Conservation (phyloP, 2,888 invertebrate genomes). For the Andrena chrysosceles region DNA sequence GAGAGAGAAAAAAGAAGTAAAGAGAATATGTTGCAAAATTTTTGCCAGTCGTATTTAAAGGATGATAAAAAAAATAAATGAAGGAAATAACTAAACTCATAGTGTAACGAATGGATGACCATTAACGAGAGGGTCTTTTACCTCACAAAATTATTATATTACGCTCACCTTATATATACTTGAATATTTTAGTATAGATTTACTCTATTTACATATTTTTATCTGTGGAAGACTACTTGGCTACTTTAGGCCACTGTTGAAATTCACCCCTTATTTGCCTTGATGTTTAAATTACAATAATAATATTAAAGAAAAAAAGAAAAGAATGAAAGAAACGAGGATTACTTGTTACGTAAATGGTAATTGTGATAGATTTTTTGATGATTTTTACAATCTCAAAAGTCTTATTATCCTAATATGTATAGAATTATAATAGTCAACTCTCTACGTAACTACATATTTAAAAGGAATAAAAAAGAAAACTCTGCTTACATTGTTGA, state of each 20-base stretch:
- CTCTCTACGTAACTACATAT: slow-evolving; percentile 82
- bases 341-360: slow-evolving; percentile 85
- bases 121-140: slow-evolving; percentile 82
- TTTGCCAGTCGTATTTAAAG: slow-evolving; percentile 77
- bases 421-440: slow-evolving; percentile 85
- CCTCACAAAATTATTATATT: slow-evolving; percentile 84
- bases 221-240: slow-evolving; percentile 85
- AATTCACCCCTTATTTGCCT: slow-evolving; percentile 86
- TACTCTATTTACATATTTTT: slow-evolving; percentile 85
- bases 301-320: slow-evolving; percentile 75
- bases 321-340: slow-evolving; percentile 74
- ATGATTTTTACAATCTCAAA: slow-evolving; percentile 89
- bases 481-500: slow-evolving; percentile 77
- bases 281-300: slow-evolving; percentile 85
- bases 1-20: slow-evolving; percentile 44
- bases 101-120: slow-evolving; percentile 79
- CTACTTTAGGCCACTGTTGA: slow-evolving; percentile 85
- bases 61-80: slow-evolving; percentile 58
- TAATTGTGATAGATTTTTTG: slow-evolving; percentile 89
- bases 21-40: slow-evolving; percentile 75
- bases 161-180: slow-evolving; percentile 84
- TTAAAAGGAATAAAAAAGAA: slow-evolving; percentile 30
- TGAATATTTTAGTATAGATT: slow-evolving; percentile 85
- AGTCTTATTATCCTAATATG: slow-evolving; percentile 85
- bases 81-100: slow-evolving; percentile 70